Conservation (phyloP, 1,140 invertebrate genomes). For the Rhyzopertha dominica region DNA sequence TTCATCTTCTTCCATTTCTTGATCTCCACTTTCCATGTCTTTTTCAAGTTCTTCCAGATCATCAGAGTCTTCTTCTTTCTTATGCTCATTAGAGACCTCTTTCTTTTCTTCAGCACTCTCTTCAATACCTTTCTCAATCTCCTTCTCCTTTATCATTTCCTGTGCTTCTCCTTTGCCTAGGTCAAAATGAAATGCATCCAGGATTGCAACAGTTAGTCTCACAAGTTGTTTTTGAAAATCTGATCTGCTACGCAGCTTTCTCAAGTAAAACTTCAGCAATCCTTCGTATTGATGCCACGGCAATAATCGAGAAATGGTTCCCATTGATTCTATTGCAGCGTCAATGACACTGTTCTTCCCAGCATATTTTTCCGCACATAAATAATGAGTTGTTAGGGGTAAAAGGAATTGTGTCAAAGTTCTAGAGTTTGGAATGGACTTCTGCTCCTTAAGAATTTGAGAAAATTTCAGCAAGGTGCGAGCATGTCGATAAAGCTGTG, state of each 20-base stretch:
- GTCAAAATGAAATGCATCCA: constrained; percentile 93
- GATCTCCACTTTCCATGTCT: constrained; percentile 41
- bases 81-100: constrained; percentile 19
- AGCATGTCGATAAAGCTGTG: constrained; percentile 76
- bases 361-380: constrained; percentile 70
- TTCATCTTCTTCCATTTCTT: constrained; percentile 34
- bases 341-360: constrained; percentile 80
- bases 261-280: constrained; percentile 74
- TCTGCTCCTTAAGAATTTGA: constrained; percentile 53
- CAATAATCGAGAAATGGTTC: constrained; percentile 66
- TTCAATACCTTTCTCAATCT: constrained; percentile 32
- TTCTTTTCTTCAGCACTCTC: constrained; percentile 34
- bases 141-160: constrained; percentile 31
- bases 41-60: constrained; percentile 33
- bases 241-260: constrained; percentile 61
- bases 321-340: constrained; percentile 71
- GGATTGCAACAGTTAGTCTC: constrained; percentile 72
- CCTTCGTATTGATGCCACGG: constrained; percentile 85
- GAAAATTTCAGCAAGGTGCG: constrained; percentile 71
- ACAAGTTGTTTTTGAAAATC: constrained; percentile 79
- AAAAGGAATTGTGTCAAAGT: constrained; percentile 79
- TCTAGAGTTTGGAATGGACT: constrained; percentile 56
- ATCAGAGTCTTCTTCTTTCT: constrained; percentile 27
- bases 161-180: constrained; percentile 62
- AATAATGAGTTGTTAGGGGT: constrained; percentile 74